Evolutionary conservation across 2,113 vertebrate species (phyloP).

Genomic region (Lamprotornis superbus): DNA sequence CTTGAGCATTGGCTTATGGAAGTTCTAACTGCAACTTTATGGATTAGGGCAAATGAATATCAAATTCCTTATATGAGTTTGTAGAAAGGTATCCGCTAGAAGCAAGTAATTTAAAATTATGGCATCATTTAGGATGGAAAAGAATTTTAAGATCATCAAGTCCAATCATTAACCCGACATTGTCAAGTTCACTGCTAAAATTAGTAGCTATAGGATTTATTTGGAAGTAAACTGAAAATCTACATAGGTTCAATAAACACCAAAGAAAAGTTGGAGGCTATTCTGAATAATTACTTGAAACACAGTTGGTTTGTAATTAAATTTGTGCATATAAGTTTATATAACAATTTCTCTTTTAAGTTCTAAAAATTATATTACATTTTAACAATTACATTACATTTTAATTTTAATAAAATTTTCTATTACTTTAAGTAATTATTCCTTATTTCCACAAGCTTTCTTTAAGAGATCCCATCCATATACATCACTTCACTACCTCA

Average conservation of each 20-base stretch:
- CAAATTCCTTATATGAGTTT: background rate
- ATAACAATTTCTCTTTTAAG: background rate
- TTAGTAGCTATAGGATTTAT: background rate
- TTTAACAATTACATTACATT: background rate
- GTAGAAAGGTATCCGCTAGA: background rate
- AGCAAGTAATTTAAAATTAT: background rate
- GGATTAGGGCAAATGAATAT: background rate
- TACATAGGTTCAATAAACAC: background rate
- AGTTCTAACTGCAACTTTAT: background rate
- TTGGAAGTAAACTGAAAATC: background rate
- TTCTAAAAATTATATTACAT: background rate
- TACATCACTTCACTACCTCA: background rate
- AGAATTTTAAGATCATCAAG: background rate
- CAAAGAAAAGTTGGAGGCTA: background rate
- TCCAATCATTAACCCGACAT: background rate
- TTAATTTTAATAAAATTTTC: background rate
- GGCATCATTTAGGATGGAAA: background rate
- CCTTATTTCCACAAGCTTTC: background rate
- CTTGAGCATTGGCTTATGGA: background rate
- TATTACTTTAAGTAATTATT: background rate
- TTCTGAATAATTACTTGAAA: background rate
- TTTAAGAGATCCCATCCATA: background rate
- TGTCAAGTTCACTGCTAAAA: background rate
- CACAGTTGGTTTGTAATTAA: rapidly evolving
- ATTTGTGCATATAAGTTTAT: background rate